Conservation (phyloP, 2,113 vertebrate species). For the Oenanthe oenanthe region DNA sequence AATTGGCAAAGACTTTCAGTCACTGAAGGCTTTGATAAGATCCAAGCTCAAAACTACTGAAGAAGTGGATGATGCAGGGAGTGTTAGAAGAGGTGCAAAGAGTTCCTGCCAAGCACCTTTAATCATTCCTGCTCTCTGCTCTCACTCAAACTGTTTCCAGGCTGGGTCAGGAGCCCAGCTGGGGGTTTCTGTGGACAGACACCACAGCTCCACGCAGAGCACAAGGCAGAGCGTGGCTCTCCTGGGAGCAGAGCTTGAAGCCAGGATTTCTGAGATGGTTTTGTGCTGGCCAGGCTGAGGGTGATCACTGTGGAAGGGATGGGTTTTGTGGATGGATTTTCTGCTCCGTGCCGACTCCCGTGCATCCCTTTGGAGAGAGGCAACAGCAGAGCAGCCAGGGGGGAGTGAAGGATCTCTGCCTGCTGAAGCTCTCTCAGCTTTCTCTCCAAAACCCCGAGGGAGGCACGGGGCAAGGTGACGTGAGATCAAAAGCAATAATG, state of each 20-base stretch:
- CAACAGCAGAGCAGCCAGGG: background rate
- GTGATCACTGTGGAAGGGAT: background rate
- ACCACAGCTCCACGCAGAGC: background rate
- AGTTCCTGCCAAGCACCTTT: slow-evolving; percentile 29
- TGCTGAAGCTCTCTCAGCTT: slow-evolving; percentile 21
- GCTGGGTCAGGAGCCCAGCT: background rate
- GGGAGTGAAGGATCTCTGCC: slow-evolving; percentile 21
- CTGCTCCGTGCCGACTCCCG: background rate
- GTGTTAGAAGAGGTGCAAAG: slow-evolving; percentile 15
- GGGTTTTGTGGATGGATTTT: background rate
- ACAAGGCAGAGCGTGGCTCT: background rate
- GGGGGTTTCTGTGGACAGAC: background rate
- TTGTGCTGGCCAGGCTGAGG: background rate
- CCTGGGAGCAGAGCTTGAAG: background rate
- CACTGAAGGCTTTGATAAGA: background rate
- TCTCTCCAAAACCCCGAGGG: background rate
- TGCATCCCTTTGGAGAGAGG: background rate
- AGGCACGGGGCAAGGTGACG: background rate
- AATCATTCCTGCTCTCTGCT: background rate
- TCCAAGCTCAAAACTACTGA: background rate
- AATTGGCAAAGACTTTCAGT: background rate
- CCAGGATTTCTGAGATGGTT: background rate
- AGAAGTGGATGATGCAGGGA: background rate
- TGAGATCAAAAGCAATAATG: slow-evolving; percentile 27
- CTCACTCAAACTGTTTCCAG: background rate